These are phyloP conservation scores for Acrossocheilus fasciatus DNA, from an alignment of 2,797 vertebrate species.

Conservation along the genomic window DNA sequence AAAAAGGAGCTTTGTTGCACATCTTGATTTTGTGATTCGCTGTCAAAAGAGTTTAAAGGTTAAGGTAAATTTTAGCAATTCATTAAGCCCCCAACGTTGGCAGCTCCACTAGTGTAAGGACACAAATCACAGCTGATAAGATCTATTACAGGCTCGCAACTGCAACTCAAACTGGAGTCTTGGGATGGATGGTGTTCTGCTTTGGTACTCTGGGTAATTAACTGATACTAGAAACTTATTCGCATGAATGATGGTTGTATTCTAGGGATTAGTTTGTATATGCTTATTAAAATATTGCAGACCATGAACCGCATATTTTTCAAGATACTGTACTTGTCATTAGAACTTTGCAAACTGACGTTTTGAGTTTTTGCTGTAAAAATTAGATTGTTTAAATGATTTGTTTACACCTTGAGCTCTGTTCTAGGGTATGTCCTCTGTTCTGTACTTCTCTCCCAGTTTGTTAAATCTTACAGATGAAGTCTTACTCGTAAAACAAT, in stretches of 20 bases:
- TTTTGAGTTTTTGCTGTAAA: not conserved
- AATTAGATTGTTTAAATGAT: not conserved
- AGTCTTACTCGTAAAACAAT: not conserved
- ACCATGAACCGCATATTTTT: not conserved
- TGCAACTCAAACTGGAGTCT: not conserved
- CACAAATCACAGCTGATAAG: not conserved
- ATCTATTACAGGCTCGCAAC: constrained; percentile 2
- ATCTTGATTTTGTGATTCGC: not conserved
- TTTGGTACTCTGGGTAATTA: constrained; percentile 30
- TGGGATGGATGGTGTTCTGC: constrained; percentile 1
- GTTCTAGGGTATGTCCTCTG: not conserved
- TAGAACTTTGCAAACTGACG: not conserved
- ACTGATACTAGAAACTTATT: constrained; percentile 18
- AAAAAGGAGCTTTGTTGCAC: not conserved
- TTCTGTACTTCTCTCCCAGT: not conserved
- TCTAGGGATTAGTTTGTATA: constrained; percentile 31
- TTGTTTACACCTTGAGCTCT: not conserved
- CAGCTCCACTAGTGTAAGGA: constrained; percentile 6
- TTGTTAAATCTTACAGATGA: not conserved
- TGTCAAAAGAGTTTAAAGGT: not conserved
- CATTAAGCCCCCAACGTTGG: not conserved
- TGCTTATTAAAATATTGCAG: constrained; percentile 34
- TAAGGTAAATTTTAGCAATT: not conserved
- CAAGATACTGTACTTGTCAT: constrained; percentile 12
- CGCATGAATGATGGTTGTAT: constrained; percentile 13